Evolutionary conservation across 2,888 invertebrate genomes (phyloP).

Genomic region (Epicampocera succincta): DNA sequence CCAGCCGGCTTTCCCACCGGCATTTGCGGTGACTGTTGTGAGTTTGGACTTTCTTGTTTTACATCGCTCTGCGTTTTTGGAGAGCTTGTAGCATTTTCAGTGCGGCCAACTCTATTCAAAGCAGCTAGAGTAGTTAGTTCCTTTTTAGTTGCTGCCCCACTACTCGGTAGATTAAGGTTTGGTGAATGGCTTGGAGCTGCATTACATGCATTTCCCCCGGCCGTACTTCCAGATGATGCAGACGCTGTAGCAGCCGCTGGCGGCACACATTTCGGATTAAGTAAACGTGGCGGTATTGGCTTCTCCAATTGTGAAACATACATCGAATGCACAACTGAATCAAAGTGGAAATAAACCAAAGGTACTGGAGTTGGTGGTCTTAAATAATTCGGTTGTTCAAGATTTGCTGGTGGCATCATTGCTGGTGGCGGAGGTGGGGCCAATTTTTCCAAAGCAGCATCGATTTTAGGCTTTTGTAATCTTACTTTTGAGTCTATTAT

Average conservation of each 20-base stretch:
- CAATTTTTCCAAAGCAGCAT: slow-evolving; percentile 72
- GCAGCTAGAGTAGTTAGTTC: slow-evolving; percentile 71
- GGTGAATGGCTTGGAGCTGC: slow-evolving; percentile 73
- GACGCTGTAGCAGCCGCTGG: slow-evolving; percentile 63
- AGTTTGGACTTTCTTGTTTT: slow-evolving; percentile 57
- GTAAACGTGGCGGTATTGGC: slow-evolving; percentile 75
- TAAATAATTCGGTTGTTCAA: slow-evolving; percentile 77
- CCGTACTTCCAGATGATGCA: slow-evolving; percentile 48
- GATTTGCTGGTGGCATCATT: slow-evolving; percentile 73
- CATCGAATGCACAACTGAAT: slow-evolving; percentile 77
- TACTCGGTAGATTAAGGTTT: slow-evolving; percentile 63
- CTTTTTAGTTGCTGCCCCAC: slow-evolving; percentile 65
- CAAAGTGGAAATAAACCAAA: slow-evolving; percentile 79
- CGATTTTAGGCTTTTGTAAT: slow-evolving; percentile 71
- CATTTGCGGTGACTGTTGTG: slow-evolving; percentile 42
- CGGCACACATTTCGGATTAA: slow-evolving; percentile 77
- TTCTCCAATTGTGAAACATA: slow-evolving; percentile 76
- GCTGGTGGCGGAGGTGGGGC: slow-evolving; percentile 77
- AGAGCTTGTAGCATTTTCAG: slow-evolving; percentile 67
- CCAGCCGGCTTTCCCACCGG: slow-evolving; percentile 25
- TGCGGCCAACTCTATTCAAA: slow-evolving; percentile 68
- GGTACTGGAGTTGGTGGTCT: slow-evolving; percentile 75
- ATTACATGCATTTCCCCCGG: neutral
- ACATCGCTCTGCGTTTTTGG: slow-evolving; percentile 67
- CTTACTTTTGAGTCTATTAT: slow-evolving; percentile 65